Evolutionary conservation across 2,888 invertebrate species (phyloP).

Genomic region (Alcis repandata): DNA sequence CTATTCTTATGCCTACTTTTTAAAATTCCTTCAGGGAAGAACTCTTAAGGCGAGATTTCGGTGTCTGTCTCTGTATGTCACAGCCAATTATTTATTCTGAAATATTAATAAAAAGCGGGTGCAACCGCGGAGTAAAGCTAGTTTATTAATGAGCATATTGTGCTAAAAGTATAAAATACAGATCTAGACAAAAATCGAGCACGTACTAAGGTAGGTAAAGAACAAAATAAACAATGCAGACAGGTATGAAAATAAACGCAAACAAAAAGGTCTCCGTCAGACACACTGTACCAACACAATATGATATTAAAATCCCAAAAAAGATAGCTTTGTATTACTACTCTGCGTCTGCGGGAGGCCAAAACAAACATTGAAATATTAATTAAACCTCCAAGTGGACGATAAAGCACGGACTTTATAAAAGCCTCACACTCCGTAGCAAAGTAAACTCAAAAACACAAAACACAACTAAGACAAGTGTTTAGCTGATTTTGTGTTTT

Average conservation of each 20-base stretch:
- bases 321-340: constrained; percentile 51
- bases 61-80: too few relatives aligned
- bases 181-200: not conserved
- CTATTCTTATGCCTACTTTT: too few relatives aligned
- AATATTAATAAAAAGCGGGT: too few relatives aligned
- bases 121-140: too few relatives aligned
- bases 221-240: constrained; percentile 22
- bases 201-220: not conserved
- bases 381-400: constrained; percentile 64
- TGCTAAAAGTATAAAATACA: too few relatives aligned
- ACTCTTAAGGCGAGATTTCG: too few relatives aligned
- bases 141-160: too few relatives aligned
- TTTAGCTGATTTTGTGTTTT: too few relatives aligned
- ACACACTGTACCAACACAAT: constrained; percentile 48
- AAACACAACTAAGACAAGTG: not conserved
- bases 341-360: constrained; percentile 57
- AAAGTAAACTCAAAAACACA: not conserved
- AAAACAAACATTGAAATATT: constrained; percentile 66
- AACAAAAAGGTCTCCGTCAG: constrained; percentile 35
- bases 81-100: too few relatives aligned
- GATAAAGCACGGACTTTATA: constrained; percentile 66
- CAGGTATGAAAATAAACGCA: constrained; percentile 33
- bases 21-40: too few relatives aligned
- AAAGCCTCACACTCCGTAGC: constrained; percentile 47
- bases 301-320: constrained; percentile 60